phyloP scores from a whole-genome alignment of 2,113 vertebrate genomes.

The Rhegmatorhina hoffmannsi region DNA sequence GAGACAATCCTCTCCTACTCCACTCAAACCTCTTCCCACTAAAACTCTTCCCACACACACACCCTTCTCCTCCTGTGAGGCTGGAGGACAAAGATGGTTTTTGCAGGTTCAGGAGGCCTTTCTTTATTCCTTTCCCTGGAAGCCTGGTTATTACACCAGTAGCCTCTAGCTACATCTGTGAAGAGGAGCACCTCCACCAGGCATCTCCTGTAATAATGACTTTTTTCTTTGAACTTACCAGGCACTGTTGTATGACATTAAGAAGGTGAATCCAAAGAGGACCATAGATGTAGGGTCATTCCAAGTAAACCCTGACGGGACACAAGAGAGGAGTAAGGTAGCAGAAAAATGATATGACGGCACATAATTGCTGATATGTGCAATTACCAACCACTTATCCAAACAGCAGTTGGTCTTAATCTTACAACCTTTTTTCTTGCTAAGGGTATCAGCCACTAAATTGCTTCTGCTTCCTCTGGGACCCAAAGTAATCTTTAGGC shows the following conservation, averaged over 20 bases:
- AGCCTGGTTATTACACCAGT: slow-evolving; percentile 48
- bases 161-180: slow-evolving; percentile 38
- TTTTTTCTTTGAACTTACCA: slow-evolving; percentile 63
- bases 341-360: slow-evolving; percentile 69
- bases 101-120: slow-evolving; percentile 31
- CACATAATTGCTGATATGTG: slow-evolving; percentile 80
- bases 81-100: neutral
- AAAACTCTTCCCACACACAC: neutral
- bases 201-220: slow-evolving; percentile 39
- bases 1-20: neutral
- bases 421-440: slow-evolving; percentile 81
- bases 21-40: neutral
- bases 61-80: neutral
- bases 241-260: slow-evolving; percentile 83
- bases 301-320: slow-evolving; percentile 86
- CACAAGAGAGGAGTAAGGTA: slow-evolving; percentile 89
- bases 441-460: slow-evolving; percentile 82
- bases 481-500: slow-evolving; percentile 82
- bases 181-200: slow-evolving; percentile 51
- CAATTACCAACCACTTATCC: slow-evolving; percentile 85
- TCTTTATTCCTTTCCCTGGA: slow-evolving; percentile 1
- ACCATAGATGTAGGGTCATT: slow-evolving; percentile 87
- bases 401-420: slow-evolving; percentile 86
- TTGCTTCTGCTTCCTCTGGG: slow-evolving; percentile 84
- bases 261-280: slow-evolving; percentile 87